Conservation (phyloP, 2,797 vertebrate species). For the Chloroceryle amazona region DNA sequence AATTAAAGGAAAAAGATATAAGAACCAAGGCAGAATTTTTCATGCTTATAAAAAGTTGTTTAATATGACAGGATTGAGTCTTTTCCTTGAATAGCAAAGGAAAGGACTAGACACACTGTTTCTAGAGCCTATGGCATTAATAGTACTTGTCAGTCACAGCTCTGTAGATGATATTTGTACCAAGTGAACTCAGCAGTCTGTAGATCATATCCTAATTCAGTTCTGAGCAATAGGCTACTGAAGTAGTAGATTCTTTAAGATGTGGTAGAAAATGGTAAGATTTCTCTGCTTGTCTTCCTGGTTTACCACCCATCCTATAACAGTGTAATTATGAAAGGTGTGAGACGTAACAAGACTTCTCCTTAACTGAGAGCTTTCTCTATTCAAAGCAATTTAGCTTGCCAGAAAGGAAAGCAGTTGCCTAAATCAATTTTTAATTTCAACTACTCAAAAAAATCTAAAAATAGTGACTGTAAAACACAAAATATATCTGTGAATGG, state of each 20-base stretch:
- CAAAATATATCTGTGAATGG: not conserved
- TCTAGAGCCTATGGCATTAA: not conserved
- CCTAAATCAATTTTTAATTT: not conserved
- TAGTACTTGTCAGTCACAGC: not conserved
- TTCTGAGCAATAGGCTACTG: not conserved
- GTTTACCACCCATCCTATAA: not conserved
- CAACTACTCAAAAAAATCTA: not conserved
- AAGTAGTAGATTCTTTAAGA: not conserved
- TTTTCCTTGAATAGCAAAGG: not conserved
- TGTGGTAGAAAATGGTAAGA: not conserved
- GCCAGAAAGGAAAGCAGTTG: not conserved
- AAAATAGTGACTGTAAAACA: not conserved
- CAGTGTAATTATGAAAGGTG: not conserved
- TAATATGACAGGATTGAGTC: not conserved
- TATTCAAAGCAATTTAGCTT: not conserved
- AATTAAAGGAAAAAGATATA: constrained; percentile 27
- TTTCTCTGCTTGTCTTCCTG: not conserved
- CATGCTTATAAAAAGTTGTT: not conserved
- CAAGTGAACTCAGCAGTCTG: not conserved
- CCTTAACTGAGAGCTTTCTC: not conserved
- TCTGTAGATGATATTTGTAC: not conserved
- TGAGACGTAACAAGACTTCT: not conserved
- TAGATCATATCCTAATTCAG: not conserved
- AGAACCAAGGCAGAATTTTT: constrained; percentile 9
- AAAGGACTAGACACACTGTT: not conserved